A percentile compares a stretch with the other conserved stretches of the same genome.
Conservation (phyloP, 2,797 vertebrate species). For the Uromys caudimaculatus region DNA sequence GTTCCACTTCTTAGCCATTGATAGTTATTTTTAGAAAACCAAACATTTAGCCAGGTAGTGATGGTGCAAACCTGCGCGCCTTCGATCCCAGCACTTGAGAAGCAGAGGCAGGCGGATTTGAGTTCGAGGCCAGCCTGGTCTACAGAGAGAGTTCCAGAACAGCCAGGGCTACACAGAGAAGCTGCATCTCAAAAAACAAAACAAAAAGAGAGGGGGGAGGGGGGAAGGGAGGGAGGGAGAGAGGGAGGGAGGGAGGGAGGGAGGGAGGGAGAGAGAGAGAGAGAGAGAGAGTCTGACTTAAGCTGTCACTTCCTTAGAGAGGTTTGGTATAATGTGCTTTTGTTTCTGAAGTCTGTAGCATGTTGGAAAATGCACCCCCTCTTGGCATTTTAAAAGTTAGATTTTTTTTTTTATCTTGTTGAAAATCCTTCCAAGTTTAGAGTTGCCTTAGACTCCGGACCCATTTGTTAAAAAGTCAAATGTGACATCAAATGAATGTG, state of each 20-base stretch:
- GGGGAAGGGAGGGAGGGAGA: no score
- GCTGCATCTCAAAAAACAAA: background rate
- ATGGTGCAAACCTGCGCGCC: background rate
- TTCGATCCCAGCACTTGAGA: background rate
- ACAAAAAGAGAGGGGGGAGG: no score
- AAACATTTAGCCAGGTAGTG: background rate
- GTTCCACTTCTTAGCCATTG: background rate
- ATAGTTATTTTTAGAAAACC: background rate
- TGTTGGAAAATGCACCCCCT: background rate
- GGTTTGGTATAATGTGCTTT: background rate
- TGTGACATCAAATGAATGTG: background rate
- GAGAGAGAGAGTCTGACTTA: background rate
- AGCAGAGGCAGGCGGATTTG: background rate
- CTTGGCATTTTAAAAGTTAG: slow-evolving; percentile 4
- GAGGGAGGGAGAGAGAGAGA: no score
- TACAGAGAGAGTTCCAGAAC: background rate
- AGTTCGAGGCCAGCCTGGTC: background rate
- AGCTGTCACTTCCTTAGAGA: background rate
- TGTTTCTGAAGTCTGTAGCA: background rate
- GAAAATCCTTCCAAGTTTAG: slow-evolving; percentile 9
- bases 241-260: no score
- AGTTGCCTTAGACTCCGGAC: background rate
- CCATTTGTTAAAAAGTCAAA: slow-evolving; percentile 32
- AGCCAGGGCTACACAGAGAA: background rate
- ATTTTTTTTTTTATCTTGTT: slow-evolving; percentile 43